Base-by-base conservation (phyloP, 92 coral and sea anemone species). In the Epizoanthus rinbou region DNA sequence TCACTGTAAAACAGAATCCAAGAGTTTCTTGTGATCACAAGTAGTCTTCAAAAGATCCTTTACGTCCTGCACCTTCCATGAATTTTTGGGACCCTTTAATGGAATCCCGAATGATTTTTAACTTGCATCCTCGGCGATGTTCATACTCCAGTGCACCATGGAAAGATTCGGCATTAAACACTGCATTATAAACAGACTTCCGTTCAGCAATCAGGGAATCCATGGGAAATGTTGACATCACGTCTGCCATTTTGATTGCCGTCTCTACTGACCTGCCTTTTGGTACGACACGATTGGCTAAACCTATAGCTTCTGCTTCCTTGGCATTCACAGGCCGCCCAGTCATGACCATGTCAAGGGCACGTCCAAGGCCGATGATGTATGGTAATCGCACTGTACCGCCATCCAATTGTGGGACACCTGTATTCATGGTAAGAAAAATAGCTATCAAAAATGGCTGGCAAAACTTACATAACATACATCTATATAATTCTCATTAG, bases 311-410 rank as follows among this genome's bases (percentile, higher is more conserved):
- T 33, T 79, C 47, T 47, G 98, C 98, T 67, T 93, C 98, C 67
- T 88, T 56, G 13, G 97, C 91, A 33, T 86, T 64, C 21, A 93
- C 97, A n/a, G 98, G 88, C 21, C 97, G 86, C 50, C 98, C 98
- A 11, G 97, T 93, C 84, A 93, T 90, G 82, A 93, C 91, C 7
- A 95, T 89, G 73, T 95, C 98, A 68, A 93, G 76, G 13, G 97
- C 95, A 57, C 95, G 92, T 54, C 95, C 88, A n/a, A 95, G 94
- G 14, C 98, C 98, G 43, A 95, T 91, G 18, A 93, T 85, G 75
- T 91, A 89, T 23, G 94, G 93, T 71, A 95, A 72, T 57, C 95
- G 89, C 1, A 83, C 95, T 3, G 98, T 95, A n/a, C 98, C 98
- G 28, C 98, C 98, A 89, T 95, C 98, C 65, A 93, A 69, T 60